phyloP scores from a whole-genome alignment of 2,888 invertebrate genomes.

The Chrysina gloriosa region DNA sequence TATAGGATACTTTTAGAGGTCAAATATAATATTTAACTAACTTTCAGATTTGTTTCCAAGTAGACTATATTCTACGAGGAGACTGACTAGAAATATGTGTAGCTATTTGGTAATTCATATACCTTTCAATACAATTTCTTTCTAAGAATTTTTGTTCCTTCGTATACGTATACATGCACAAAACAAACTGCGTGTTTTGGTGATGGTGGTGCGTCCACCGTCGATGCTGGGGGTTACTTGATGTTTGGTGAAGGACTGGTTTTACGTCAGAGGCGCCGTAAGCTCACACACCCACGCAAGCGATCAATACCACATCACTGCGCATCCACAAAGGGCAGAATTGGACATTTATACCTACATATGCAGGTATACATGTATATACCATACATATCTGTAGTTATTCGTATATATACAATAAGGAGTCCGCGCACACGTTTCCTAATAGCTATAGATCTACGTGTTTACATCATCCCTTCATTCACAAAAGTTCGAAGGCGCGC shows the following conservation, averaged over 20 bases:
- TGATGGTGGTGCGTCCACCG: not conserved
- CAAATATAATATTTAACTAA: no score
- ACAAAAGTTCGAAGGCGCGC: conserved; percentile 31
- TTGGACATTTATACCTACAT: conserved; percentile 4
- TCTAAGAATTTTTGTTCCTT: not conserved
- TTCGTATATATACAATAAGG: not conserved
- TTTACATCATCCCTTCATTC: conserved; percentile 52
- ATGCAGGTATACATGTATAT: not conserved
- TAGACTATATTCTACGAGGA: no score
- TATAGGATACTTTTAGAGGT: no score
- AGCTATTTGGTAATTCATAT: no score
- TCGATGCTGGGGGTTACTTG: not conserved
- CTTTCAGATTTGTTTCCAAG: no score
- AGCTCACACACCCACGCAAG: conserved; percentile 57
- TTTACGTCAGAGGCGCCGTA: conserved; percentile 61
- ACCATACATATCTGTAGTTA: not conserved
- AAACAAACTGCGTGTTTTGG: not conserved
- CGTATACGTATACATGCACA: not conserved
- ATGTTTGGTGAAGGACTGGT: conserved; percentile 55
- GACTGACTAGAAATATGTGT: no score
- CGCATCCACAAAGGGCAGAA: conserved; percentile 55
- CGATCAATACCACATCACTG: conserved; percentile 53
- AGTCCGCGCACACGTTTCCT: not conserved
- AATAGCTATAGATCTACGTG: conserved; percentile 46
- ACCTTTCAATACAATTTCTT: no score